Percentiles rank a stretch among this genome's conserved stretches.
Evolutionary conservation across 64 coral and sea anemone genomes (phyloP).

Genomic region (Catalaphyllia jardinei): DNA sequence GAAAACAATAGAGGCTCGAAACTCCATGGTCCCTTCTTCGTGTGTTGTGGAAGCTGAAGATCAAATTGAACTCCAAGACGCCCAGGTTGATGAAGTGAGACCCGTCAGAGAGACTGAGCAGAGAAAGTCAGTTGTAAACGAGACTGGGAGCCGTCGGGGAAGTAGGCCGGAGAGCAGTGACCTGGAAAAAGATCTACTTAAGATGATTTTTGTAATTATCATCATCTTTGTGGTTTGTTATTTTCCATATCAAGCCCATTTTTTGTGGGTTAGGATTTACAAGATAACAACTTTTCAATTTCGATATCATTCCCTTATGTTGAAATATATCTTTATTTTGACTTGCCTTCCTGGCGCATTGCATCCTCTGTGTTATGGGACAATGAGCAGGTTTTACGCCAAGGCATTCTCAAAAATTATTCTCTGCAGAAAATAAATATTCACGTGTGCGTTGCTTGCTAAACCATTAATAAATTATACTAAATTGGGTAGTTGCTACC

Average conservation of each 20-base stretch:
- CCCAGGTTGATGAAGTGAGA: background rate
- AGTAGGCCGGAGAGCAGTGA: background rate
- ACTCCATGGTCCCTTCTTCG: background rate
- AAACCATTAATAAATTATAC: too few species aligned
- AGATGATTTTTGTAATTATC: slow-evolving; percentile 55
- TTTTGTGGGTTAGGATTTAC: background rate
- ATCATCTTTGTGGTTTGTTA: slow-evolving; percentile 50
- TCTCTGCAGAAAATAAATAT: slow-evolving; percentile 24
- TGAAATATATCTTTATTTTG: slow-evolving; percentile 22
- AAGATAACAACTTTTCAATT: background rate
- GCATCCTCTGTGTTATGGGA: slow-evolving; percentile 64
- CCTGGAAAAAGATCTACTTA: slow-evolving; percentile 35
- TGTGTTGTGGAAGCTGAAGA: background rate
- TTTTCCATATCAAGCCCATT: slow-evolving; percentile 39
- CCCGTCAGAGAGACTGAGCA: background rate
- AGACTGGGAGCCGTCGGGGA: background rate
- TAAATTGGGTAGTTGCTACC: too few species aligned
- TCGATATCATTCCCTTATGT: background rate
- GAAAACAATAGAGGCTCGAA: background rate
- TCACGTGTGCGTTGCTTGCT: background rate
- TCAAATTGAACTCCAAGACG: background rate
- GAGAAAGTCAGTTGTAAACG: background rate
- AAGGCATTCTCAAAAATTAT: slow-evolving; percentile 53
- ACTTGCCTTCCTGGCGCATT: slow-evolving; percentile 51
- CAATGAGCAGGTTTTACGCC: slow-evolving; percentile 65